Evolutionary conservation across 2,888 invertebrate genomes (phyloP), one percentile per base, ranked within the genome.

Genomic region (Hesperia comma): DNA sequence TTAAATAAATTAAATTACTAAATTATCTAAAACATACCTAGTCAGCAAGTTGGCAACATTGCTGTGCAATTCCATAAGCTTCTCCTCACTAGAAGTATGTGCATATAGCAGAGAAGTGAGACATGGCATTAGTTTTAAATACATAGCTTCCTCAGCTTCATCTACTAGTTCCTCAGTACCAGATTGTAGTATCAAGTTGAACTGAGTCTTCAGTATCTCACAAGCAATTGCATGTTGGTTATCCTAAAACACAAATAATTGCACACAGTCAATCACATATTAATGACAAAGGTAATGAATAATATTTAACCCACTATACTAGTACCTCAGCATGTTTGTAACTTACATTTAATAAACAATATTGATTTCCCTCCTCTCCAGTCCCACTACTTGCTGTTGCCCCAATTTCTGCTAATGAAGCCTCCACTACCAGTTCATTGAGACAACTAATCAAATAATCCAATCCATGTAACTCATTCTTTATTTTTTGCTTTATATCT

Each of bases 1-100:
- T 33, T 33, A 6, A 33, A 10, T 7, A 6, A 8, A 21, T 21
- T 7, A 12, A 53, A 19, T 14, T 53, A 6, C 14, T 21, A 12
- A 21, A 12, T 53, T 17, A 15, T 49, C 21, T 62, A 37, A 33
- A 21, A 60, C 51, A 37, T 75, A 93, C 93, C 93, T 94, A 54
- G 97, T 97, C 71, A 99, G 88, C 74, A 98, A 90, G 89, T 98
- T 97, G 8, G 97, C 94, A 70, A 97, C 94, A 87, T 98, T 96
- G 76, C 96, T 97, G 74, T 95, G 93, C 40, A 98, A 87, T 70
- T 95, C 95, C 79, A 95, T 94, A 61, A 94, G 88, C 78, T 95
- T 96, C 1, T 94, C 94, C 32, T 93, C 88, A 67, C 88, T 92
- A 32, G 91, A 84, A 1, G 94, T 91, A 58, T 93, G 90, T 69